Base-by-base conservation (phyloP, 2,797 vertebrate species). In the Acanthornis magna region DNA sequence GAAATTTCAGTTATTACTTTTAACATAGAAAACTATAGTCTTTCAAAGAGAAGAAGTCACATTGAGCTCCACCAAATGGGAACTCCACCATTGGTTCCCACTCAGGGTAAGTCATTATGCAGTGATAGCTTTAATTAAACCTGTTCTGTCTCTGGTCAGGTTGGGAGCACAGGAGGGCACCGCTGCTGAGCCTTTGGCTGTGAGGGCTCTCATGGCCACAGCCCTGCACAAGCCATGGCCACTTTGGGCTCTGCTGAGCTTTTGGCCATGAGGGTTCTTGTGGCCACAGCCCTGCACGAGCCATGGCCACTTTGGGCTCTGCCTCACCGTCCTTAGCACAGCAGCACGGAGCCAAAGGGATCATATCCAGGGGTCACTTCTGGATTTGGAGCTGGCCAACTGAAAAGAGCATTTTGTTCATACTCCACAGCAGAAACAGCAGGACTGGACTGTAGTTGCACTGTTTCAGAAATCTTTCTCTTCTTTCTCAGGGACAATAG, bases 1-100 rank as follows among this genome's bases (percentile, higher is more conserved):
- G 38, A 75, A 74, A 77, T 85, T 84, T 60, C 82, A 85, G 77
- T 92, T 88, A 83, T 90, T 93, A 50, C 79, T 43, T 72, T 89
- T 55, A 88, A 61, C 75, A 45, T 30, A 45, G 88, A 48, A 61
- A 93, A 82, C 79, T 63, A 8, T 0, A 70, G 79, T 32, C 47
- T 76, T 91, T 85, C 91, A 67, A 67, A 85, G 50, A 61, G 25
- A 61, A 3, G 14, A 71, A 87, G 70, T 79, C 26, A 30, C 50
- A 93, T 76, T 74, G 47, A 91, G 81, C 81, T 80, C 29, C 68
- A 32, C n/a, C 55, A 89, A 94, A 71, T 22, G 67, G 29, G 67
- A 15, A n/a, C n/a, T n/a, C n/a, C n/a, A n/a, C n/a, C 62, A 51
- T 48, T 34, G n/a, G 54, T 68, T 80, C 23, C 73, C 58, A 11